Base-by-base conservation (phyloP, 2,113 vertebrate species). In the Eublepharis macularius region DNA sequence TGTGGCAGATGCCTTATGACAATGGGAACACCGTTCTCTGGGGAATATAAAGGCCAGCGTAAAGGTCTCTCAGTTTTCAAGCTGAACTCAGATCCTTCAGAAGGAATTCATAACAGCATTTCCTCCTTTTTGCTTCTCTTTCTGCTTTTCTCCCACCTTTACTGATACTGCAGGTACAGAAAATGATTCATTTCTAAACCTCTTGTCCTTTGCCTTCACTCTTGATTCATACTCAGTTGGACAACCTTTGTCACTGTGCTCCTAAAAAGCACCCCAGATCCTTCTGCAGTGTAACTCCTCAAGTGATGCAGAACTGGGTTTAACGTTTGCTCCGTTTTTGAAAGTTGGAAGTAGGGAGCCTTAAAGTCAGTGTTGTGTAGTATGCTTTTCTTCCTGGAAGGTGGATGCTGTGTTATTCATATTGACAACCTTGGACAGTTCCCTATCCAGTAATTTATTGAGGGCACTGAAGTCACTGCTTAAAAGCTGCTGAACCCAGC, bases 41-140 rank as follows among this genome's bases (percentile, higher is more conserved):
- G 89, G 90, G 88, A 88, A 92, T 84, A 88, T 92, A 92, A 94
- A 85, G 84, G 78, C 70, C 81, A 82, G 82, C 32, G 65, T 85
- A 74, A 63, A 57, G 74, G 86, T 70, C 54, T 85, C 80, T 26
- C 4, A 49, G 81, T 63, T 88, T 83, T 39, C 47, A 82, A 72
- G 24, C 86, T 76, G 79, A 77, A 0, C 0, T 57, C 0, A 36
- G 81, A 57, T 89, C 39, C 90, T 85, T 90, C 77, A 47, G 86
- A 88, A 72, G 43, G 70, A 80, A 85, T 88, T n/a, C 3, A 1
- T 43, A 80, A 72, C 63, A 10, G 5, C 49, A 0, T 82, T 86
- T 65, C 24, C 21, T 36, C 13, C 21, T 83, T 70, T 39, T 49
- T 63, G 34, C 0, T 0, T 65, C 89, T 68, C 70, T 54, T 6